These are phyloP conservation scores for Vulpes lagopus DNA, from an alignment of 2,113 vertebrate species.

Conservation along the genomic window DNA sequence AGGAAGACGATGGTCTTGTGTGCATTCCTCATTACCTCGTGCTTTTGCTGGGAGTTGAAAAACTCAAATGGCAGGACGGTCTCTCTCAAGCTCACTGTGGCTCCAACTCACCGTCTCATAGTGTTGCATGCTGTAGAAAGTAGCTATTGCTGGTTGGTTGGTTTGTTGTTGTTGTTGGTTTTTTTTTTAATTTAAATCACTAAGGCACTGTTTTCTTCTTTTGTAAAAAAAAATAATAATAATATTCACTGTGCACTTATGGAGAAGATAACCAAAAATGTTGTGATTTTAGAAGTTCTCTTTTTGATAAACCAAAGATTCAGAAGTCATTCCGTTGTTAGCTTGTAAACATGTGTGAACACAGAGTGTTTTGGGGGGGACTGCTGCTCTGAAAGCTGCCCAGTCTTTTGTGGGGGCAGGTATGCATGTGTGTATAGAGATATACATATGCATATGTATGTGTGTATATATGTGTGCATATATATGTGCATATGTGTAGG, in stretches of 20 bases:
- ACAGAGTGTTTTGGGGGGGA: conserved; percentile 75
- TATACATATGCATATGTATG: neutral
- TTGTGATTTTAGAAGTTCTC: conserved; percentile 79
- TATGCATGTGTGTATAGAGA: neutral
- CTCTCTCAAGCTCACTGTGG: conserved; percentile 43
- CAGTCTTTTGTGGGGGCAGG: neutral
- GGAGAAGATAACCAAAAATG: conserved; percentile 73
- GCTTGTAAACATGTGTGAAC: conserved; percentile 75
- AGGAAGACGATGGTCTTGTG: neutral
- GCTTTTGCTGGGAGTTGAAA: conserved; percentile 31
- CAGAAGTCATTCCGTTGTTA: conserved; percentile 83
- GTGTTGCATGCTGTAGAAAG: conserved; percentile 78
- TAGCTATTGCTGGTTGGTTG: conserved; percentile 71
- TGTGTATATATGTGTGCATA: no score
- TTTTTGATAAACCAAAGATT: conserved; percentile 76
- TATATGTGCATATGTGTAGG: neutral
- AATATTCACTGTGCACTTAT: conserved; percentile 80
- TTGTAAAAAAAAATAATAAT: conserved; percentile 74
- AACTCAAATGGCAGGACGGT: neutral
- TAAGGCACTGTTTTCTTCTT: conserved; percentile 80
- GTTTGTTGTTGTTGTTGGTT: neutral
- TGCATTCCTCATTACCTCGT: conserved; percentile 7
- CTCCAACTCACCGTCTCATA: neutral
- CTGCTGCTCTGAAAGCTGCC: conserved; percentile 64
- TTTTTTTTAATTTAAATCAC: conserved; percentile 80